Percentiles rank a stretch among this genome's conserved stretches.
Evolutionary conservation across 2,797 vertebrate species (phyloP).

Genomic region (Pipistrellus kuhlii): DNA sequence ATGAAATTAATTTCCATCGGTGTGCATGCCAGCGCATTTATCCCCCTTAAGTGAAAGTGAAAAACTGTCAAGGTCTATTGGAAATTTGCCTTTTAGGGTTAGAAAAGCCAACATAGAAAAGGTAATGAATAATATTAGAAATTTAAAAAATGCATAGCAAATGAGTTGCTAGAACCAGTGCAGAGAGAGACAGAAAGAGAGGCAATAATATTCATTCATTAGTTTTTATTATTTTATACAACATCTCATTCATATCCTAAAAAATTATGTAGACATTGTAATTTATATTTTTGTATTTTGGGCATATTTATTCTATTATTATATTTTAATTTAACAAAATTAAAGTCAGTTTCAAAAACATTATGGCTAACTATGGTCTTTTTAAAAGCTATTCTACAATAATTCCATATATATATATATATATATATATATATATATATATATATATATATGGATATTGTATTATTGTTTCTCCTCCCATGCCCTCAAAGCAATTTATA

Average conservation of each 20-base stretch:
- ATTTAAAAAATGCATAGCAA: constrained; percentile 49
- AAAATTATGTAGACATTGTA: constrained; percentile 45
- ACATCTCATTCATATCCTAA: neutral
- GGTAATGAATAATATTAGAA: constrained; percentile 77
- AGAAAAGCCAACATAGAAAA: constrained; percentile 60
- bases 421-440: too few relatives aligned
- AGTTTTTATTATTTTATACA: constrained; percentile 63
- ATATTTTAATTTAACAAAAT: constrained; percentile 8
- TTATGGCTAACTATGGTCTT: neutral
- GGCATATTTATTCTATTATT: constrained; percentile 13
- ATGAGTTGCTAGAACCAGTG: constrained; percentile 36
- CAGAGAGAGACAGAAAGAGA: constrained; percentile 35
- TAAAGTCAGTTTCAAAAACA: neutral
- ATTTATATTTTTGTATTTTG: neutral
- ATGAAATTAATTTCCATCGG: constrained; percentile 82
- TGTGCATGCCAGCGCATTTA: constrained; percentile 76
- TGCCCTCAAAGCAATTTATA: constrained; percentile 48
- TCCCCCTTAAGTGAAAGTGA: constrained; percentile 74
- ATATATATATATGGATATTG: neutral
- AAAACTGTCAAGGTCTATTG: constrained; percentile 71
- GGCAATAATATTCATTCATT: constrained; percentile 56
- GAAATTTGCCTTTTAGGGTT: constrained; percentile 71
- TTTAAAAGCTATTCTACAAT: constrained; percentile 36
- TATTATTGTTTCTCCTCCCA: constrained; percentile 32
- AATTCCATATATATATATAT: neutral